Evolutionary conservation across 2,888 invertebrate genomes (phyloP).

Genomic region (Steinernema scapterisci): DNA sequence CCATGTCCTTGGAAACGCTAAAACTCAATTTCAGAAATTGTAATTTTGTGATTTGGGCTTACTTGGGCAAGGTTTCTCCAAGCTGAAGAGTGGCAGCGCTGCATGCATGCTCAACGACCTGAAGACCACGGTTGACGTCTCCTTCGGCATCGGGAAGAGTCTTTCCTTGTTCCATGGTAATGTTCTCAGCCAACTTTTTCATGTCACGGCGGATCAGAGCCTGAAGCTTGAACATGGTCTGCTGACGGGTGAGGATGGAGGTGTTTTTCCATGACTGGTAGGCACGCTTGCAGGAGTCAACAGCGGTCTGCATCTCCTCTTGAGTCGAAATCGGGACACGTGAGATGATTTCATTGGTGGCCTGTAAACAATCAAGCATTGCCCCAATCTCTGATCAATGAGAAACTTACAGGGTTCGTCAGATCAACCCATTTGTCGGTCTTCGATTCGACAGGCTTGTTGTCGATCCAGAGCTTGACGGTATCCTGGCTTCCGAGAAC

Average conservation of each 20-base stretch:
- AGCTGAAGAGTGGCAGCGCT: conserved; percentile 87
- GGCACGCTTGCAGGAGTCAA: conserved; percentile 82
- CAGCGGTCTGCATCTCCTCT: conserved; percentile 85
- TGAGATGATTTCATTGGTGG: conserved; percentile 73
- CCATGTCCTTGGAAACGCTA: conserved; percentile 85
- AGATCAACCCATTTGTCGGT: conserved; percentile 91
- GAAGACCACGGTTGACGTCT: conserved; percentile 93
- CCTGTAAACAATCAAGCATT: conserved; percentile 61
- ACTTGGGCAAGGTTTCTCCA: conserved; percentile 82
- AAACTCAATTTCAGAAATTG: background rate
- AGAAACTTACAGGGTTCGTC: conserved; percentile 79
- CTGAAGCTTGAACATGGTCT: conserved; percentile 85
- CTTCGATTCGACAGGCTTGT: conserved; percentile 88
- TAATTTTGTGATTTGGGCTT: background rate
- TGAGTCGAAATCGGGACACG: conserved; percentile 88
- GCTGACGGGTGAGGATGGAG: conserved; percentile 88
- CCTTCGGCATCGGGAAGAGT: conserved; percentile 95
- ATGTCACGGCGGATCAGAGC: conserved; percentile 84
- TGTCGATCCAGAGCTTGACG: conserved; percentile 90
- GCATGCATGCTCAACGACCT: conserved; percentile 87
- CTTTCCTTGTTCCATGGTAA: conserved; percentile 95
- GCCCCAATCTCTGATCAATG: background rate
- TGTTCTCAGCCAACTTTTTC: conserved; percentile 84
- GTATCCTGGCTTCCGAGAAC: conserved; percentile 40
- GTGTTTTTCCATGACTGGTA: conserved; percentile 85